Evolutionary conservation across 2,113 vertebrate species (phyloP).

Genomic region (Martes martes): DNA sequence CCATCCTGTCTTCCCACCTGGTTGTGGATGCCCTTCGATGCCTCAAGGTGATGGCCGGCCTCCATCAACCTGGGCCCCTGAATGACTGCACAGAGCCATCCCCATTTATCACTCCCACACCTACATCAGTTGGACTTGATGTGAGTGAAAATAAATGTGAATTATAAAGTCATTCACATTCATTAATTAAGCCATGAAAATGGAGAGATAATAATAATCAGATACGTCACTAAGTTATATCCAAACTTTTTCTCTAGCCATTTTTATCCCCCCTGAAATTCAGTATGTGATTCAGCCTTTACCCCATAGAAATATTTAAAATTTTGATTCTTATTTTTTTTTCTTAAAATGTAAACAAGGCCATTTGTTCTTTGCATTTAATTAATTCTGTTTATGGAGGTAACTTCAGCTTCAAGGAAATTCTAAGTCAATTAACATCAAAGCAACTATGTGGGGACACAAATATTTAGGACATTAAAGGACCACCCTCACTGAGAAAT

Average conservation of each 20-base stretch:
- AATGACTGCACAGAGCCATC: background rate
- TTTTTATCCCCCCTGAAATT: background rate
- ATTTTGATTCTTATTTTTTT: background rate
- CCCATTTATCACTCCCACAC: fast-evolving
- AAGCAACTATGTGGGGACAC: background rate
- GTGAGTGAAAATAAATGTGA: background rate
- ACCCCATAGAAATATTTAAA: background rate
- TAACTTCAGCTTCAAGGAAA: constrained; percentile 25
- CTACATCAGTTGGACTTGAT: background rate
- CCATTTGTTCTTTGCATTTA: background rate
- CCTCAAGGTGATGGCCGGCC: fast-evolving
- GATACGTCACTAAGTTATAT: background rate
- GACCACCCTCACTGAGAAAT: background rate
- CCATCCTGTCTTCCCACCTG: background rate
- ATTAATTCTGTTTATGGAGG: constrained; percentile 1
- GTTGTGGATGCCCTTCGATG: background rate
- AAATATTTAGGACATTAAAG: background rate
- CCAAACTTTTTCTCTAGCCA: background rate
- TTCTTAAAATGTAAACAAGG: constrained; percentile 4
- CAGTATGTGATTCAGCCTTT: background rate
- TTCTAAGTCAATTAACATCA: constrained; percentile 23
- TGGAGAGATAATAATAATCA: background rate
- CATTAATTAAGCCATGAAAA: background rate
- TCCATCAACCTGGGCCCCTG: background rate
- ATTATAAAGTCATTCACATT: background rate